These are phyloP conservation scores for Autographa pulchrina DNA, from an alignment of 2,888 invertebrate genomes.

Conservation along the genomic window DNA sequence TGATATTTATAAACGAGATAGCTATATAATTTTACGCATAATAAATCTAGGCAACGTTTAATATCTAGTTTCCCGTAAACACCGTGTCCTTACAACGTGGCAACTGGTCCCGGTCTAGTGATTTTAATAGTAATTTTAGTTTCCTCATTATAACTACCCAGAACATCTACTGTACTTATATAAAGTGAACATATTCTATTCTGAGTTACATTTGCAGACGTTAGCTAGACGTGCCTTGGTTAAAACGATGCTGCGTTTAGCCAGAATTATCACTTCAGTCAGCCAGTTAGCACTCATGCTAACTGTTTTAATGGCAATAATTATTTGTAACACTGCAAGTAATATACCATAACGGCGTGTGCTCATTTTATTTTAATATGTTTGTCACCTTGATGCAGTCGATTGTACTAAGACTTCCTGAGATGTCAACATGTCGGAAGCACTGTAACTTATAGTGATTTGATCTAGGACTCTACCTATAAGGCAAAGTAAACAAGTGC, in stretches of 20 bases:
- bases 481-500: neutral
- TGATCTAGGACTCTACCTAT: neutral
- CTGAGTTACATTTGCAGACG: constrained; percentile 64
- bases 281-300: constrained; percentile 12
- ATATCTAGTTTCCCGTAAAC: constrained; percentile 41
- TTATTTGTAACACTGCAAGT: constrained; percentile 6
- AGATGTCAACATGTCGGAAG: constrained; percentile 52
- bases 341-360: constrained; percentile 3
- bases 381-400: constrained; percentile 43
- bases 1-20: neutral
- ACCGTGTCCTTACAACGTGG: constrained; percentile 10
- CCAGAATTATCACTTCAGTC: constrained; percentile 18
- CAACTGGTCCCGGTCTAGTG: constrained; percentile 21
- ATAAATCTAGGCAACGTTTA: constrained; percentile 14
- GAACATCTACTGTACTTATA: constrained; percentile 24
- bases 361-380: constrained; percentile 8
- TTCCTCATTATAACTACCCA: constrained; percentile 43
- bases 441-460: constrained; percentile 21
- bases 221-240: constrained; percentile 56
- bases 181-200: constrained; percentile 62
- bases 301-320: neutral
- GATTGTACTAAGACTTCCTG: constrained; percentile 46
- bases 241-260: constrained; percentile 25
- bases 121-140: constrained; percentile 33
- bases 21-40: constrained; percentile 21